These are phyloP conservation scores for Myotis myotis DNA, from an alignment of 2,797 vertebrate genomes.

Conservation along the genomic window DNA sequence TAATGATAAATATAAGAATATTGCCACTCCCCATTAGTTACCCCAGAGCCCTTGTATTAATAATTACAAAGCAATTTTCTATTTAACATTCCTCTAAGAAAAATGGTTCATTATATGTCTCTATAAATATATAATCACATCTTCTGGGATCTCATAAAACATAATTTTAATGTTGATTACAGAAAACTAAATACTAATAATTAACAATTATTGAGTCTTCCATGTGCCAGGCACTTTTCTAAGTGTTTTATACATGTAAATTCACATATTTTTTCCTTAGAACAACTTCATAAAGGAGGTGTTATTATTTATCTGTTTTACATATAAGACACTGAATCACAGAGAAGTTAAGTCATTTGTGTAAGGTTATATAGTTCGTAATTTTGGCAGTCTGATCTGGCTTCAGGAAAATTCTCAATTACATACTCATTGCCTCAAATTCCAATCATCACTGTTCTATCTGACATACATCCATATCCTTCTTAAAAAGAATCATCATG, in stretches of 20 bases:
- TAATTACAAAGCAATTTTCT: constrained; percentile 39
- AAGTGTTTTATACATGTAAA: background rate
- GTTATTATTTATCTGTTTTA: constrained; percentile 6
- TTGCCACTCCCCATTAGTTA: background rate
- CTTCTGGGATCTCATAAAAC: background rate
- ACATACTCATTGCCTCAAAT: background rate
- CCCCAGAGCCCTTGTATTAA: background rate
- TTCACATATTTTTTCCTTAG: background rate
- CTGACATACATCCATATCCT: background rate
- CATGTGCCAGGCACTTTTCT: background rate
- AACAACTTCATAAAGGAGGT: background rate
- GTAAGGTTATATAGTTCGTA: background rate
- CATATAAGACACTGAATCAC: background rate
- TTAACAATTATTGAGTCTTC: background rate
- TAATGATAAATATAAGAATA: background rate
- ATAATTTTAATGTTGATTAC: background rate
- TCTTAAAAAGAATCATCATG: background rate
- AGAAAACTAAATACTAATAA: constrained; percentile 31
- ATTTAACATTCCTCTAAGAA: background rate
- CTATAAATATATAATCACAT: background rate
- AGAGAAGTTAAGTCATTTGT: background rate
- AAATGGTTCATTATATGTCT: background rate
- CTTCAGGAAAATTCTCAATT: background rate
- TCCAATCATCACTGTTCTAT: background rate
- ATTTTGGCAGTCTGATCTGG: background rate